Conservation (phyloP, 2,113 vertebrate genomes). For the Ploceus nigricollis region DNA sequence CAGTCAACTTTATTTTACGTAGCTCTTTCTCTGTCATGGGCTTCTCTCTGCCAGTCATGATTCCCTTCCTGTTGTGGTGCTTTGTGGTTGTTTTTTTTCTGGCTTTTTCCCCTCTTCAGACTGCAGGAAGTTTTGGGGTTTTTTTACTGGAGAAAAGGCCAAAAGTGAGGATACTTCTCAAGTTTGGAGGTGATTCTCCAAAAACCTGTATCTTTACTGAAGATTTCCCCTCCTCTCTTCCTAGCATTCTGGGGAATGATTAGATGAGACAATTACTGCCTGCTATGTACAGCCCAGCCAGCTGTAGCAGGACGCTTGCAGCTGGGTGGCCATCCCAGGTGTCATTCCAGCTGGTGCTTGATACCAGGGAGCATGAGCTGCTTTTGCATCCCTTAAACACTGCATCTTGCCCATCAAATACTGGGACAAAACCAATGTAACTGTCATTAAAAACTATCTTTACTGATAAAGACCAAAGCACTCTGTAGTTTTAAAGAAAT, state of each 20-base stretch:
- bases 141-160: not conserved
- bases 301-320: not conserved
- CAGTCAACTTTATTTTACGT: not conserved
- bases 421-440: not conserved
- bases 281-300: not conserved
- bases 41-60: not conserved
- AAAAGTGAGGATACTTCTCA: not conserved
- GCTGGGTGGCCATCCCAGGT: not conserved
- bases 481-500: conserved; percentile 30
- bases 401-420: not conserved
- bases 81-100: not conserved
- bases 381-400: not conserved
- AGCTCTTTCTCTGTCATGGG: not conserved
- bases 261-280: not conserved
- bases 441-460: not conserved
- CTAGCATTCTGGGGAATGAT: not conserved
- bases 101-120: not conserved
- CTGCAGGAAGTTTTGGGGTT: not conserved
- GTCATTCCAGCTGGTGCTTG: not conserved
- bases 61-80: not conserved
- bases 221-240: not conserved
- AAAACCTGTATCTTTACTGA: not conserved
- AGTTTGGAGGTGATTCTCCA: not conserved
- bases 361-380: not conserved
- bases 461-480: not conserved